Evolutionary conservation across 2,888 invertebrate genomes (phyloP).

Genomic region (Himalopsyche japonica): DNA sequence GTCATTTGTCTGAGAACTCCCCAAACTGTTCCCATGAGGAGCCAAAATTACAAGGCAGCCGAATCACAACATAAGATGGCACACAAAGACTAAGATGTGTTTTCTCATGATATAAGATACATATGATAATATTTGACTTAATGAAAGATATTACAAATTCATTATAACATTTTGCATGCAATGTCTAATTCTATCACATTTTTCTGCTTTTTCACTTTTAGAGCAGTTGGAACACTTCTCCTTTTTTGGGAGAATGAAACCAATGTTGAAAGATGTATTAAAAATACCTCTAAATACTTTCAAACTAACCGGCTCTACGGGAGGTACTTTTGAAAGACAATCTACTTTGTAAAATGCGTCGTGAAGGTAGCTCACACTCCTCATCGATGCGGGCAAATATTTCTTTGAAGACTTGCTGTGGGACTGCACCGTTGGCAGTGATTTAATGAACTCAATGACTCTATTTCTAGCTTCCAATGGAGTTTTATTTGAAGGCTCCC

Average conservation of each 20-base stretch:
- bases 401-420: background rate
- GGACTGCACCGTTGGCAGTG: background rate
- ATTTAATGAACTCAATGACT: constrained; percentile 3
- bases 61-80: no score
- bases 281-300: background rate
- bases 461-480: background rate
- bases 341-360: background rate
- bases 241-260: background rate
- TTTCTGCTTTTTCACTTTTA: background rate
- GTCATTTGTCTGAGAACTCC: no score
- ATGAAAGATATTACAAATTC: background rate
- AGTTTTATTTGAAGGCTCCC: background rate
- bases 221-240: background rate
- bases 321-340: background rate
- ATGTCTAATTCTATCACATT: background rate
- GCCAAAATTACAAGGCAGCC: no score
- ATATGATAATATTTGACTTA: no score
- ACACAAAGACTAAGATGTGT: no score
- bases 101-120: no score
- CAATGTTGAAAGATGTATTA: background rate
- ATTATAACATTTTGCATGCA: background rate
- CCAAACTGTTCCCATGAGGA: no score
- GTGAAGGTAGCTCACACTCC: background rate
- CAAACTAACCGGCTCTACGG: background rate
- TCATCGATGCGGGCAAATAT: background rate